These are phyloP conservation scores for Forbesichthys papilliferus DNA, from an alignment of 2,113 vertebrate genomes.

Conservation along the genomic window DNA sequence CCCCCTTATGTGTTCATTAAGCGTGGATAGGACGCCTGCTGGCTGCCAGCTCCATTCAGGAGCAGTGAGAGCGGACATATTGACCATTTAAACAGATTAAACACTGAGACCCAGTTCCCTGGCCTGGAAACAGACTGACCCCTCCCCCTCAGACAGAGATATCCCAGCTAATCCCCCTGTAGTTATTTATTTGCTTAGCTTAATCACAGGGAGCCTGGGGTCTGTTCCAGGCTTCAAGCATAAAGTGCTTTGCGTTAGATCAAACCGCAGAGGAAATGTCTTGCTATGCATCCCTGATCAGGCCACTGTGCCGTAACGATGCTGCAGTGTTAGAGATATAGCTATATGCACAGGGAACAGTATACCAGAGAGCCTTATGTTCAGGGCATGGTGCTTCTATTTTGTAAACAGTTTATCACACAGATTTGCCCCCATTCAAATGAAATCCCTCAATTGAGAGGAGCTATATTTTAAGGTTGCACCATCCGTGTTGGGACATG, in stretches of 20 bases:
- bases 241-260: constrained; percentile 21
- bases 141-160: constrained; percentile 42
- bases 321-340: constrained; percentile 9
- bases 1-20: not conserved
- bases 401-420: too few species aligned
- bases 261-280: constrained; percentile 44
- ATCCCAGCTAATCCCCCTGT: constrained; percentile 58
- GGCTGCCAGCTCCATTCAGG: constrained; percentile 42
- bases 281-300: constrained; percentile 26
- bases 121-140: constrained; percentile 55
- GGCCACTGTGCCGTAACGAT: not conserved
- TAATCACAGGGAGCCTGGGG: constrained; percentile 34
- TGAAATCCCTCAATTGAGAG: too few species aligned
- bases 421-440: too few species aligned
- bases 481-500: too few species aligned
- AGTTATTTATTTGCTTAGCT: constrained; percentile 63
- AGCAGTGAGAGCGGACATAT: constrained; percentile 47
- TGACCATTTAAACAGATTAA: constrained; percentile 81
- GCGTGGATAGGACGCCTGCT: constrained; percentile 49
- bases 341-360: constrained; percentile 13
- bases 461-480: too few species aligned
- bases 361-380: too few species aligned
- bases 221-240: constrained; percentile 23
- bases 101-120: constrained; percentile 37
- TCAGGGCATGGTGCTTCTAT: too few species aligned